A percentile compares a stretch with the other conserved stretches of the same genome.
phyloP scores from a whole-genome alignment of 2,113 vertebrate genomes.

The Neolamprologus toae region DNA sequence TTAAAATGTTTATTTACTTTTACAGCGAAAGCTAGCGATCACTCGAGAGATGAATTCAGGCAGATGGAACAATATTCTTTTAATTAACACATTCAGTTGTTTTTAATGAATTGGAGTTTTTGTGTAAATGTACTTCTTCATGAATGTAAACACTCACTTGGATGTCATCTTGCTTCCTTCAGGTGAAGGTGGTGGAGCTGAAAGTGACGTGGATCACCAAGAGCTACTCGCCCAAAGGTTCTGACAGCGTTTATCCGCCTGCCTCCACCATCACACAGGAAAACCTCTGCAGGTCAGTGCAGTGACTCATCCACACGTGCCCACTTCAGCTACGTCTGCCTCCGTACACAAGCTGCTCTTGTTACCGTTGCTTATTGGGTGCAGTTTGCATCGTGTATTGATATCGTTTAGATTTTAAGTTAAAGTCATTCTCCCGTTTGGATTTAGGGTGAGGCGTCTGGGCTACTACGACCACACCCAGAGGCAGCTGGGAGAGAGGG shows the following conservation, averaged over 20 bases:
- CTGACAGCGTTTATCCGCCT: conserved; percentile 93
- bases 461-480: conserved; percentile 97
- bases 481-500: conserved; percentile 91
- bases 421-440: not conserved
- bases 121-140: not conserved
- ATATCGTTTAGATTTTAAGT: not conserved
- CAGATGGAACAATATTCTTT: not conserved
- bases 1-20: not conserved
- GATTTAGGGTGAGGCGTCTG: conserved; percentile 84
- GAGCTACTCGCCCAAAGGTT: conserved; percentile 94
- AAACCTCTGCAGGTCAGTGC: conserved; percentile 82
- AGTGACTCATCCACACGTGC: not conserved
- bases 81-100: not conserved
- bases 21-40: not conserved
- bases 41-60: not conserved
- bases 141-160: not conserved
- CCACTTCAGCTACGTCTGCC: not conserved
- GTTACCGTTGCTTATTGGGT: not conserved
- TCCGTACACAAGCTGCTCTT: not conserved
- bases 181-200: conserved; percentile 95
- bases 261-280: conserved; percentile 89
- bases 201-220: conserved; percentile 99
- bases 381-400: not conserved
- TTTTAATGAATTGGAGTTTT: not conserved
- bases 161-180: not conserved